Evolutionary conservation across 2,888 invertebrate species (phyloP).

Genomic region (Drosophila buzzatii): DNA sequence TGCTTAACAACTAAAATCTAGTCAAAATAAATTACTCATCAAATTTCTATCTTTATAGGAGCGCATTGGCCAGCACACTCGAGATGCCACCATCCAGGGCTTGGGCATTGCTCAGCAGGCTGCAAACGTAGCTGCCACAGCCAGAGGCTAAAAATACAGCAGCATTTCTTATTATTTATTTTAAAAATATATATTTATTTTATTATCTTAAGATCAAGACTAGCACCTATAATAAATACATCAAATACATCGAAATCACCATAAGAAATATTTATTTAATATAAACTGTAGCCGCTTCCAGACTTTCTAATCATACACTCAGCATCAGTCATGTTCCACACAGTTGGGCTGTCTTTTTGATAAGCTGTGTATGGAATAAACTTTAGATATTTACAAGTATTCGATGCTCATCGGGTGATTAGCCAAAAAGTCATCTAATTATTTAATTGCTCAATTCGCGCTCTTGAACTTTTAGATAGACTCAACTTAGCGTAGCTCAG

Average conservation of each 20-base stretch:
- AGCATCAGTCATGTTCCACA: not conserved
- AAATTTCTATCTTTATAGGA: conserved; percentile 47
- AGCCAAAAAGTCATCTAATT: too few relatives aligned
- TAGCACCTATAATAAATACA: not conserved
- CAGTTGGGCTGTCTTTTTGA: not conserved
- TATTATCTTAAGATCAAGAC: not conserved
- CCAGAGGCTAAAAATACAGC: conserved; percentile 37
- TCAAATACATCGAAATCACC: not conserved
- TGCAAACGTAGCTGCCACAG: conserved; percentile 74
- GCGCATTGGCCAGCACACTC: conserved; percentile 72
- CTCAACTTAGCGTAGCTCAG: too few relatives aligned
- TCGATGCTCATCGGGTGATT: too few relatives aligned
- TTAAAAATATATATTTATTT: conserved; percentile 1
- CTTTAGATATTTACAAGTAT: too few relatives aligned
- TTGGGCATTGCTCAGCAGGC: conserved; percentile 74
- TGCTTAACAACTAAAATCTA: not conserved
- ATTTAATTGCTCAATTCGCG: too few relatives aligned
- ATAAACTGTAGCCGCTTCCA: not conserved
- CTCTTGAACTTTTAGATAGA: too few relatives aligned
- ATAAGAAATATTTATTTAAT: not conserved
- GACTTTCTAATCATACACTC: not conserved
- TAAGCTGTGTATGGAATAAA: not conserved
- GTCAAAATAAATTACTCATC: not conserved
- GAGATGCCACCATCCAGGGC: conserved; percentile 73
- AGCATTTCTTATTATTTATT: too few relatives aligned